phyloP scores from a whole-genome alignment of 2,113 vertebrate genomes.

The Microcebus ravelobensis region DNA sequence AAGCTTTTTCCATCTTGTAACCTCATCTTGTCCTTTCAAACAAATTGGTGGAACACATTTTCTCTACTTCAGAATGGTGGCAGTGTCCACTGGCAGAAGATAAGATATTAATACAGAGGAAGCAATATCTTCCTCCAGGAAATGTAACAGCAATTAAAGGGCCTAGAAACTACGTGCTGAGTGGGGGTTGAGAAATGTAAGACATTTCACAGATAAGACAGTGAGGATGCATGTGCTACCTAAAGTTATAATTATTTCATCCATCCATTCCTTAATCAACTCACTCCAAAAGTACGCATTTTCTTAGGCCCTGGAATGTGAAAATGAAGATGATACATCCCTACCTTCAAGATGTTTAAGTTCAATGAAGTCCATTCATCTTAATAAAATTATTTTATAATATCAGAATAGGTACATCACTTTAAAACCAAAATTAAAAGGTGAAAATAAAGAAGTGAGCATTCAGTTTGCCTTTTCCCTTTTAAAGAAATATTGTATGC shows the following conservation, averaged over 20 bases:
- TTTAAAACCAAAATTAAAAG: neutral
- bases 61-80: neutral
- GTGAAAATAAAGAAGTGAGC: neutral
- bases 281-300: neutral
- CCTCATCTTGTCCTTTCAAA: neutral
- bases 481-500: neutral
- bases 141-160: neutral
- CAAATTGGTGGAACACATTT: neutral
- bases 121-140: neutral
- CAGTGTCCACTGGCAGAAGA: neutral
- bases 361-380: neutral
- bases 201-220: neutral
- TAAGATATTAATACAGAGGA: neutral
- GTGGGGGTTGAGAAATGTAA: neutral
- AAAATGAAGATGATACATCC: neutral
- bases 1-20: neutral
- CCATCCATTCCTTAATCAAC: neutral
- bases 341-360: neutral
- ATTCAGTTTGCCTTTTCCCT: neutral
- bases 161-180: neutral
- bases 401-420: neutral
- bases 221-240: neutral
- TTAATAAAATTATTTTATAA: neutral
- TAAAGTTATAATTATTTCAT: neutral
- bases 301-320: neutral